Conservation (phyloP, 92 coral and sea anemone species). For the Galaxea fascicularis region DNA sequence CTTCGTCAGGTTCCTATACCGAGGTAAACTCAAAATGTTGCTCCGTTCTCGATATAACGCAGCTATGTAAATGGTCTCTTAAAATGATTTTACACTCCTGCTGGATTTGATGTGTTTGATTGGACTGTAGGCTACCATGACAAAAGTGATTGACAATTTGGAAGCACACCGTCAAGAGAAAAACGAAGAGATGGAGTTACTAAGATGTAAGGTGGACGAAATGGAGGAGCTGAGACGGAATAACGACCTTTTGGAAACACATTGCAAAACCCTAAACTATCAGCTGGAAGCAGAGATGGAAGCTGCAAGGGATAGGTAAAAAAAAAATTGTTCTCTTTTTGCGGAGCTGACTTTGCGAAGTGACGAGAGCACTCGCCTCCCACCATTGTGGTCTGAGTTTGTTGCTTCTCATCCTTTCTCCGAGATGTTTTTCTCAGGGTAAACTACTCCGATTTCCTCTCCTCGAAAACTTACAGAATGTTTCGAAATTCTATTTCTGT, state of each 20-base stretch:
- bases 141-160: constrained; percentile 61
- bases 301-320: constrained; percentile 57
- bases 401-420: too few species aligned
- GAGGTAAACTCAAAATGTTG: too few species aligned
- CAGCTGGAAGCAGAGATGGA: constrained; percentile 67
- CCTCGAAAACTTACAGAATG: too few species aligned
- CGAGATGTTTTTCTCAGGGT: too few species aligned
- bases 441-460: too few species aligned
- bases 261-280: constrained; percentile 53
- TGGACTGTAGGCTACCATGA: constrained; percentile 49
- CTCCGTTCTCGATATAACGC: too few species aligned
- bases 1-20: too few species aligned
- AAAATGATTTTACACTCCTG: not conserved
- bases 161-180: constrained; percentile 71
- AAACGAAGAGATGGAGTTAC: constrained; percentile 66
- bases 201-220: constrained; percentile 58
- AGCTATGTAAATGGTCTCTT: not conserved
- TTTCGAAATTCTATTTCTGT: too few species aligned
- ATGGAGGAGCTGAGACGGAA: constrained; percentile 52
- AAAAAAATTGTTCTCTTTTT: too few species aligned
- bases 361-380: too few species aligned
- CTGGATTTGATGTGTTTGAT: not conserved
- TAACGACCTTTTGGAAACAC: constrained; percentile 62
- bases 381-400: too few species aligned
- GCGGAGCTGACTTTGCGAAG: too few species aligned